phyloP scores from a whole-genome alignment of 2,888 invertebrate species.

The Amiota minor region DNA sequence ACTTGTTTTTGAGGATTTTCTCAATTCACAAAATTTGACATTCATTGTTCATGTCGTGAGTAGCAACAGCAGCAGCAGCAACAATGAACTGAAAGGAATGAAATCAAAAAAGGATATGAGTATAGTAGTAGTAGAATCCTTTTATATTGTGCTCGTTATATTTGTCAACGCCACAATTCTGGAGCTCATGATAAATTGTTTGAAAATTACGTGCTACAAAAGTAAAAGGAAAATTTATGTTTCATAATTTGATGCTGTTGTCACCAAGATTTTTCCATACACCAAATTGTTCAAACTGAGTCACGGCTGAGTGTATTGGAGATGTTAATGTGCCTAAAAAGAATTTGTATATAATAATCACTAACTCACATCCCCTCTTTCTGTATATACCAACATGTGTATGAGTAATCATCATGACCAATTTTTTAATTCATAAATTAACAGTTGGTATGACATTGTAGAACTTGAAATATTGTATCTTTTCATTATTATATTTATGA shows the following conservation, averaged over 20 bases:
- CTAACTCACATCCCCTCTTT: background rate
- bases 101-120: too few relatives aligned
- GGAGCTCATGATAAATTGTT: conserved; percentile 60
- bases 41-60: conserved; percentile 5
- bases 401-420: background rate
- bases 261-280: conserved; percentile 27
- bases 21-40: conserved; percentile 3
- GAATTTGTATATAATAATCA: conserved; percentile 49
- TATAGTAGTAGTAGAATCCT: background rate
- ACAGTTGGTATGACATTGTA: background rate
- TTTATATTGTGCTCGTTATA: background rate
- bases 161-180: conserved; percentile 63
- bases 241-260: conserved; percentile 57
- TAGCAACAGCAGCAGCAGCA: conserved; percentile 39
- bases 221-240: conserved; percentile 54
- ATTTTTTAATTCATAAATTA: background rate
- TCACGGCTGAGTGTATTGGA: too few relatives aligned
- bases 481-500: too few relatives aligned
- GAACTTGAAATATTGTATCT: background rate
- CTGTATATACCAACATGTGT: background rate
- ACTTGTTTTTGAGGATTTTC: background rate
- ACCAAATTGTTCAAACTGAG: too few relatives aligned
- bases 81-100: conserved; percentile 41
- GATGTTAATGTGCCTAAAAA: conserved; percentile 32
- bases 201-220: conserved; percentile 63